A percentile compares a stretch with the other conserved stretches of the same genome.
phyloP scores from a whole-genome alignment of 1,140 invertebrate species.

The Triops cancriformis region DNA sequence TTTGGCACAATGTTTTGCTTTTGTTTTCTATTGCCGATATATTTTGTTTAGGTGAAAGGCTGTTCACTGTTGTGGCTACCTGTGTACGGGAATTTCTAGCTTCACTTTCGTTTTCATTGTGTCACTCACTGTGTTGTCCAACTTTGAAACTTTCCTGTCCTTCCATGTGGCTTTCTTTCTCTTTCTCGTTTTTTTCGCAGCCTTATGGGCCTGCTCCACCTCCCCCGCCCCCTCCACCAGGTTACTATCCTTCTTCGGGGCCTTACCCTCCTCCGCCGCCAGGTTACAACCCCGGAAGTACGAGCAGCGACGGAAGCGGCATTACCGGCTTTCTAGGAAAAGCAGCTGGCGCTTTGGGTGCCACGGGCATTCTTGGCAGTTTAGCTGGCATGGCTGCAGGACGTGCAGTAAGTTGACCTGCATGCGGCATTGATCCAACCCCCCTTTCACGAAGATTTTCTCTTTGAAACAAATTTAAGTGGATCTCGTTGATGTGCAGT shows the following conservation, averaged over 20 bases:
- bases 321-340: conserved; percentile 18
- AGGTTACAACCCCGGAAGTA: neutral
- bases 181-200: neutral
- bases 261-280: neutral
- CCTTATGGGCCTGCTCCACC: conserved; percentile 17
- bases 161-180: neutral
- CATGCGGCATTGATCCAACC: neutral
- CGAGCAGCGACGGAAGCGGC: neutral
- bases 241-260: conserved; percentile 22
- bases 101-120: neutral
- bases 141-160: neutral
- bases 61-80: neutral
- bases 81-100: neutral
- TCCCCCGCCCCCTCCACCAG: conserved; percentile 20
- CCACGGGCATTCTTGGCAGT: conserved; percentile 21
- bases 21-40: too few relatives aligned
- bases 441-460: neutral
- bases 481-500: neutral
- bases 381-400: conserved; percentile 8
- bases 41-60: too few relatives aligned
- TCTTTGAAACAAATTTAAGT: neutral
- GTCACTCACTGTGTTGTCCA: neutral
- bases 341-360: conserved; percentile 23
- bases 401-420: neutral
- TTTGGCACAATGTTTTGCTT: too few relatives aligned